Percentiles rank a stretch among this genome's conserved stretches.
Evolutionary conservation across 2,888 invertebrate species (phyloP).

Genomic region (Drosophila neonasuta): DNA sequence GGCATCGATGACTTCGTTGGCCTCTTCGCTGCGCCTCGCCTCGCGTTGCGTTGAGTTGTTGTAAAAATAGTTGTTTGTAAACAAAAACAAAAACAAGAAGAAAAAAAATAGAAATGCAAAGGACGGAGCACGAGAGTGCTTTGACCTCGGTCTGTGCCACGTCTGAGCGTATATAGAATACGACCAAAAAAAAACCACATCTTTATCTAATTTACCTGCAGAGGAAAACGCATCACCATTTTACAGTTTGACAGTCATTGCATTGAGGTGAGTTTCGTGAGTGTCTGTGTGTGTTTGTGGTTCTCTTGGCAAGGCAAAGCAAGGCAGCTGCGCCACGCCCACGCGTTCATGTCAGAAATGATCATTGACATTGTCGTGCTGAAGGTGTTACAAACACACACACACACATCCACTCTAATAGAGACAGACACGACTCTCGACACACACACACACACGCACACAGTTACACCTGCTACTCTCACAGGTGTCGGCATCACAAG

Average conservation of each 20-base stretch:
- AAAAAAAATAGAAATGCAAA: constrained; percentile 6
- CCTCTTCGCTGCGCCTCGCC: constrained; percentile 2
- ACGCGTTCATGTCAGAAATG: constrained; percentile 67
- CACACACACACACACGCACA: constrained; percentile 16
- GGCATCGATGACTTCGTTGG: constrained; percentile 29
- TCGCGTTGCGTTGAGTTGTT: constrained; percentile 20
- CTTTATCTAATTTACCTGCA: constrained; percentile 42
- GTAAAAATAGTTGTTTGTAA: constrained; percentile 51
- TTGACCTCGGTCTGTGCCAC: constrained; percentile 51
- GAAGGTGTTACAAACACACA: constrained; percentile 64
- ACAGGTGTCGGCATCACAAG: constrained; percentile 53
- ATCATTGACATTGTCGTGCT: constrained; percentile 75
- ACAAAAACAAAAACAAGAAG: constrained; percentile 22
- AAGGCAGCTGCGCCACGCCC: constrained; percentile 59
- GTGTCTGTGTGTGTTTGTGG: constrained; percentile 1
- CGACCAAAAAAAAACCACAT: constrained; percentile 1
- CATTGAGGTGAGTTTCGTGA: constrained; percentile 39
- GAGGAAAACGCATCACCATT: constrained; percentile 1
- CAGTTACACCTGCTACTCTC: constrained; percentile 43
- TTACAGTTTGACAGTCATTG: constrained; percentile 58
- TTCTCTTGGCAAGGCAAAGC: constrained; percentile 41
- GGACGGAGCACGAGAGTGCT: constrained; percentile 52
- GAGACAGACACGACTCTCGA: constrained; percentile 1
- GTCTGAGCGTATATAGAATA: constrained; percentile 20
- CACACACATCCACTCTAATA: constrained; percentile 17